phyloP scores from a whole-genome alignment of 2,888 invertebrate species.

The Eucriotettix oculatus region DNA sequence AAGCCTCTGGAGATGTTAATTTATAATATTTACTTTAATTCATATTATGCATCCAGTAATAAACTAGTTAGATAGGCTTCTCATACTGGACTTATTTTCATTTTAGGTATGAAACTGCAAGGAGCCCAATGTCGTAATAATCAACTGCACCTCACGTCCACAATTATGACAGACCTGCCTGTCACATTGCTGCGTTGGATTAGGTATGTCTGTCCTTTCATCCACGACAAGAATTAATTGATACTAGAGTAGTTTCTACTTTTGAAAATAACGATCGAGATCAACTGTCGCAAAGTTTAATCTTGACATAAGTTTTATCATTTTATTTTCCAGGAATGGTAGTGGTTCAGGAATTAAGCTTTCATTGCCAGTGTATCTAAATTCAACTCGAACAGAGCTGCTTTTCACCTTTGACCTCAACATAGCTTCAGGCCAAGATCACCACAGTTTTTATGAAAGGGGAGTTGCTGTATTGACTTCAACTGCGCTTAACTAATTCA shows the following conservation, averaged over 20 bases:
- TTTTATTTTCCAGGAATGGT: conserved; percentile 24
- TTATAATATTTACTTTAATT: too few relatives aligned
- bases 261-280: background rate
- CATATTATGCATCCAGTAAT: too few relatives aligned
- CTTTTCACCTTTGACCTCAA: conserved; percentile 91
- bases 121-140: conserved; percentile 90
- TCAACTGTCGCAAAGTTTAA: background rate
- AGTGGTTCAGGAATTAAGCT: conserved; percentile 43
- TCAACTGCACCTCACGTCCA: conserved; percentile 75
- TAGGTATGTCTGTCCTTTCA: conserved; percentile 29
- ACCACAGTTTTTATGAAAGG: conserved; percentile 93
- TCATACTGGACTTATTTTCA: too few relatives aligned
- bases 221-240: background rate
- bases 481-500: conserved; percentile 58
- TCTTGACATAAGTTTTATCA: background rate
- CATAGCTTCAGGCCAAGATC: conserved; percentile 77
- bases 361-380: conserved; percentile 90
- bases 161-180: conserved; percentile 88
- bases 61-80: too few relatives aligned
- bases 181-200: conserved; percentile 82
- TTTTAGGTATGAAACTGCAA: conserved; percentile 75
- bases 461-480: conserved; percentile 95
- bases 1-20: too few relatives aligned
- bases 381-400: conserved; percentile 86
- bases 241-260: background rate